Percentiles rank a stretch among this genome's conserved stretches.
These are phyloP conservation scores for Acanthochromis polyacanthus DNA, from an alignment of 2,113 vertebrate species.

Conservation along the genomic window DNA sequence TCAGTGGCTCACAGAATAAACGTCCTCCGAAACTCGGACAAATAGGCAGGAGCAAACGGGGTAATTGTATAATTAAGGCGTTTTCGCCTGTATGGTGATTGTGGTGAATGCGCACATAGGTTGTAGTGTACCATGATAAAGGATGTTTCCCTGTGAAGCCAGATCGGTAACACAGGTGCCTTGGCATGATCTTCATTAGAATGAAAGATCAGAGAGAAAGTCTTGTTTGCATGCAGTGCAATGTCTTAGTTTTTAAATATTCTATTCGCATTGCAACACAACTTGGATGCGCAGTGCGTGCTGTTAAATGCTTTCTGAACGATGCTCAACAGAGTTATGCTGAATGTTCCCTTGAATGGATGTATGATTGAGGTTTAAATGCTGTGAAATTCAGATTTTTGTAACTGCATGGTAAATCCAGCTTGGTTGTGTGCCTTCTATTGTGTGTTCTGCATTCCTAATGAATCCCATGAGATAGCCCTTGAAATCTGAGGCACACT, in stretches of 20 bases:
- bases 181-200: constrained; percentile 1
- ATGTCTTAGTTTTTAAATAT: constrained; percentile 32
- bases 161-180: constrained; percentile 5
- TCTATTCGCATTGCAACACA: constrained; percentile 76
- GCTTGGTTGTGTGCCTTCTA: constrained; percentile 10
- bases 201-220: not conserved
- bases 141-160: constrained; percentile 19
- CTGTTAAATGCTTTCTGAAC: constrained; percentile 52
- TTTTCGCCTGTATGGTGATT: constrained; percentile 47
- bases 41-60: constrained; percentile 96
- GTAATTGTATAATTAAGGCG: constrained; percentile 81
- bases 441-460: constrained; percentile 27
- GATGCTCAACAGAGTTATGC: constrained; percentile 46
- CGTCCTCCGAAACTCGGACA: constrained; percentile 96
- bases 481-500: constrained; percentile 20
- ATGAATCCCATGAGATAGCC: constrained; percentile 8
- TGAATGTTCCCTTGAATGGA: constrained; percentile 37
- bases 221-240: constrained; percentile 47
- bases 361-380: constrained; percentile 38
- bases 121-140: constrained; percentile 21
- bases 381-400: constrained; percentile 7
- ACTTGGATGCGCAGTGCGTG: constrained; percentile 79
- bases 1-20: constrained; percentile 93
- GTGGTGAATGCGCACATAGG: constrained; percentile 66
- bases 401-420: constrained; percentile 33